A percentile compares a stretch with the other conserved stretches of the same genome.
phyloP scores from a whole-genome alignment of 1,140 invertebrate genomes.

The Drosophila grimshawi region DNA sequence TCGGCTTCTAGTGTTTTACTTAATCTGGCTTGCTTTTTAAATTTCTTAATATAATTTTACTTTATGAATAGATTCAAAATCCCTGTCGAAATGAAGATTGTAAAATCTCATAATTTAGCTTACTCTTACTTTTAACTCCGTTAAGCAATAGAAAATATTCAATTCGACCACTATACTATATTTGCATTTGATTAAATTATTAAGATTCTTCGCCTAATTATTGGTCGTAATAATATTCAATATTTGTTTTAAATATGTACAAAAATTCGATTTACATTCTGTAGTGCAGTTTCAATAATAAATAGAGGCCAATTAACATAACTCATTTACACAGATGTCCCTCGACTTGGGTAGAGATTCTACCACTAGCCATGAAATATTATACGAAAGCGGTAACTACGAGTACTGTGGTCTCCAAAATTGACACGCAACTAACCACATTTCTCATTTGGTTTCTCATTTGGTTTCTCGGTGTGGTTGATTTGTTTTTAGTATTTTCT shows the following conservation, averaged over 20 bases:
- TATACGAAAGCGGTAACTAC: constrained; percentile 42
- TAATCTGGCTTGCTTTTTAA: constrained; percentile 35
- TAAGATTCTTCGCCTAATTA: no score
- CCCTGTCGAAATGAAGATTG: no score
- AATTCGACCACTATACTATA: no score
- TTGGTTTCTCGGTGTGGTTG: constrained; percentile 41
- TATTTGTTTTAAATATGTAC: not conserved
- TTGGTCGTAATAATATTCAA: constrained; percentile 8
- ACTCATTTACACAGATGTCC: constrained; percentile 35
- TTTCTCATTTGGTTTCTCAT: constrained; percentile 78
- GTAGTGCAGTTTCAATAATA: not conserved
- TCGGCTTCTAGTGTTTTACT: constrained; percentile 26
- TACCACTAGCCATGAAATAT: constrained; percentile 48
- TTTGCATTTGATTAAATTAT: no score
- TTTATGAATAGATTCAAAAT: no score
- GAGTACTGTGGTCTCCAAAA: constrained; percentile 35
- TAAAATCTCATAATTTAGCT: no score
- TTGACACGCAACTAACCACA: constrained; percentile 52
- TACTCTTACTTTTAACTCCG: no score
- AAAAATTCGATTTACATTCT: constrained; percentile 5
- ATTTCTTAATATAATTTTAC: no score
- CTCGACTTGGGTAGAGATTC: constrained; percentile 23
- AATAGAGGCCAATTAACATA: constrained; percentile 56
- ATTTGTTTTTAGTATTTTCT: constrained; percentile 32
- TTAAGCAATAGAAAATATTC: no score